These are phyloP conservation scores for Masnerella sp. DNA, from an alignment of 2,888 invertebrate genomes.

Conservation along the genomic window DNA sequence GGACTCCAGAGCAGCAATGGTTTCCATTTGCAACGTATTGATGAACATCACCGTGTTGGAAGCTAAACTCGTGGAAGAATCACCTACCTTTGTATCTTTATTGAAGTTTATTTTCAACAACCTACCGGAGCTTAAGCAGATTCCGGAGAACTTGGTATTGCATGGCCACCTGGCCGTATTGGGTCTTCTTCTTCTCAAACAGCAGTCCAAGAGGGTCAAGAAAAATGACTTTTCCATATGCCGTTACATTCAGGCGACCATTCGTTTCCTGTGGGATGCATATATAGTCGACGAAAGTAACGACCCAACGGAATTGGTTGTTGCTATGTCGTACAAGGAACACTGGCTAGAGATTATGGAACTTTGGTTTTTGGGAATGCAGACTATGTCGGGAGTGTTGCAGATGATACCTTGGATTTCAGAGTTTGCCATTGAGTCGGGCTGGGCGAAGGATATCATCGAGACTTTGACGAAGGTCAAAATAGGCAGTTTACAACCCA, in stretches of 20 bases:
- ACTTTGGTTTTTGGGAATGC: conserved; percentile 96
- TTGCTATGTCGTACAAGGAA: conserved; percentile 91
- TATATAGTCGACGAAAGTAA: conserved; percentile 93
- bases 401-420: conserved; percentile 92
- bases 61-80: conserved; percentile 88
- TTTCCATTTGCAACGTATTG: conserved; percentile 92
- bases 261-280: conserved; percentile 95
- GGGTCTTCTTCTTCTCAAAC: conserved; percentile 89
- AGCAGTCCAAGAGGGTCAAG: conserved; percentile 89
- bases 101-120: conserved; percentile 92
- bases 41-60: conserved; percentile 95
- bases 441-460: conserved; percentile 94
- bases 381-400: conserved; percentile 90
- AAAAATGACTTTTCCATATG: conserved; percentile 94
- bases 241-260: conserved; percentile 92
- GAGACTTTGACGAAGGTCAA: conserved; percentile 90
- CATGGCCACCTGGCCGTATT: conserved; percentile 91
- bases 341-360: conserved; percentile 94
- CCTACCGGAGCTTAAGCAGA: conserved; percentile 89
- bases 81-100: conserved; percentile 86
- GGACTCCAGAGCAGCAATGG: conserved; percentile 90
- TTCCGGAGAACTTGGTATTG: conserved; percentile 89
- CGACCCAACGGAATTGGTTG: conserved; percentile 89
- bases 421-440: conserved; percentile 93
- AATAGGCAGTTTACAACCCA: conserved; percentile 88